Evolutionary conservation across 2,113 vertebrate genomes (phyloP), one percentile per base, ranked within the genome.

Genomic region (Dasyprocta punctata): DNA sequence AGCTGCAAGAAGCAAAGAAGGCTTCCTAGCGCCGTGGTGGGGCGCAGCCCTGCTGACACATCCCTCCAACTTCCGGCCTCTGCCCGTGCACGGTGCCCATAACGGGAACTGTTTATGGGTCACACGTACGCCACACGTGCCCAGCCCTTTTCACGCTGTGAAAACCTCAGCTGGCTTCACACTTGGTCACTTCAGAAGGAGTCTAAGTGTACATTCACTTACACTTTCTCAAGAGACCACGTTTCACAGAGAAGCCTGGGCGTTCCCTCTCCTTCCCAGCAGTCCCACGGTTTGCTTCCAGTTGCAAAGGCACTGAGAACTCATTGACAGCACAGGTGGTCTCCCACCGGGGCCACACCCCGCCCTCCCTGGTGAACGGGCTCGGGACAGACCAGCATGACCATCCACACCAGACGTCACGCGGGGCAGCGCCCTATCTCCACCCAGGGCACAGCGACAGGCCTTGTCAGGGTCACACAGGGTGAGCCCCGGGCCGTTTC

Each of bases 221-320:
- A 86, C 30, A 54, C 7, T 78, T 56, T 54, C 60, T 65, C 11
- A 87, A 78, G 22, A 88, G 49, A 58, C 4, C 71, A 58, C 16
- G 86, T 36, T 47, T 86, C 22, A 81, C 16, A 65, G 54, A 52
- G 33, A 24, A 77, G 81, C 60, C 33, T 82, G 81, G 20, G 19
- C 60, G 88, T 88, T 73, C 81, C 92, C 83, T 73, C 75, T 91
- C 71, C 52, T 49, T 58, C 41, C 61, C n/a, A 96, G 44, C 5
- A 28, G 14, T 67, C 52, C 58, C 77, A 85, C 17, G 47, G n/a
- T 96, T 73, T 73, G 52, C 44, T 73, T 87, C 88, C 30, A 82
- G 17, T 36, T 67, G 4, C 38, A 67, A 67, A 86, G 52, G 20
- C 61, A 85, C 82, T 19, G 47, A 26, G 75, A 49, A 36, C 80